Evolutionary conservation across 1,140 invertebrate species (phyloP).

Genomic region (Babylonia areolata): DNA sequence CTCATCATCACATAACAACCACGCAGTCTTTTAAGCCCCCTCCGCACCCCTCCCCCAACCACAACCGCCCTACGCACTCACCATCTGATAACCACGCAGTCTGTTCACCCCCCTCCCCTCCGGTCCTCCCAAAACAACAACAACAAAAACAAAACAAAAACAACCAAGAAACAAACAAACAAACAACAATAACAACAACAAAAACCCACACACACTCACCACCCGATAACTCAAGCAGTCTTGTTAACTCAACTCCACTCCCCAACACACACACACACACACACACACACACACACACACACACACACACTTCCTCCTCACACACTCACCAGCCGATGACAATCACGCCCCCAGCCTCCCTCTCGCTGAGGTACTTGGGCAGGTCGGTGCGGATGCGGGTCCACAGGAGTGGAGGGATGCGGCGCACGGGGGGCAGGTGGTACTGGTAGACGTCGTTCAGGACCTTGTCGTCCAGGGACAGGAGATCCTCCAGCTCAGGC

Average conservation of each 20-base stretch:
- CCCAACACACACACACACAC: neutral
- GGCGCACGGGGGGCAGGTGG: constrained; percentile 92
- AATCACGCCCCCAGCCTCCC: constrained; percentile 97
- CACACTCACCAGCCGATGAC: constrained; percentile 90
- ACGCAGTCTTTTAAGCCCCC: too few species aligned
- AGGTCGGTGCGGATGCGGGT: constrained; percentile 81
- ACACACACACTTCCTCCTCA: neutral
- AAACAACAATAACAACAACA: too few species aligned
- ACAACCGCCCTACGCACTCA: too few species aligned
- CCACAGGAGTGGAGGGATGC: constrained; percentile 97
- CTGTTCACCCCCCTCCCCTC: too few species aligned
- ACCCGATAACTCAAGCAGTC: too few species aligned
- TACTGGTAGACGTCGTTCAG: constrained; percentile 99
- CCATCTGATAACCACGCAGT: too few species aligned
- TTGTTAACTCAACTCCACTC: neutral
- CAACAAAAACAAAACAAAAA: too few species aligned
- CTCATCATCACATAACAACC: too few species aligned
- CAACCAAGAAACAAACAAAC: too few species aligned
- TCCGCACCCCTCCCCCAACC: too few species aligned
- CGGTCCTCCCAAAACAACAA: too few species aligned
- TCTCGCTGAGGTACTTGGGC: constrained; percentile 92
- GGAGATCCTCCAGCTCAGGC: constrained; percentile 71
- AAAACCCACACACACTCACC: too few species aligned
- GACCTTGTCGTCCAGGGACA: constrained; percentile 81
- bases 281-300: neutral